These are phyloP conservation scores for Chaetogeoica ovagalla DNA, from an alignment of 2,888 invertebrate genomes.

Conservation along the genomic window DNA sequence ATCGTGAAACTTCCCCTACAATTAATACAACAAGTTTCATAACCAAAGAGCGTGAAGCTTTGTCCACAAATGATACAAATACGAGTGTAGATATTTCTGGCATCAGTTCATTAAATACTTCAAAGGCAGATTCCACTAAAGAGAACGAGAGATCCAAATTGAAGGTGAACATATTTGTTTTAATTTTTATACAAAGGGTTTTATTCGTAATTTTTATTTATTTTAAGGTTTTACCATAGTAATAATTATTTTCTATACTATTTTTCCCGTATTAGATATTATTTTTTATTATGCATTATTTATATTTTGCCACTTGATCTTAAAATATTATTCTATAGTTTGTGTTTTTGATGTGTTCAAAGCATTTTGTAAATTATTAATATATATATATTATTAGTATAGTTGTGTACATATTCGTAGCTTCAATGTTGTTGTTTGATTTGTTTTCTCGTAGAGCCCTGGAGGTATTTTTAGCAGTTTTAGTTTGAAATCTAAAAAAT, in stretches of 20 bases:
- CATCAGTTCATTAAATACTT: conserved; percentile 35
- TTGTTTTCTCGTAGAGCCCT: conserved; percentile 55
- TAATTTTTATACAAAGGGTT: not conserved
- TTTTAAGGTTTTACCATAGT: not conserved
- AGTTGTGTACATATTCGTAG: conserved; percentile 50
- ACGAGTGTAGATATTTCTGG: conserved; percentile 51
- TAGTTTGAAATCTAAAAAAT: conserved; percentile 54
- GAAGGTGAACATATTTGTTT: conserved; percentile 5
- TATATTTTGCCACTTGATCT: not conserved
- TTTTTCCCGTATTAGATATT: not conserved
- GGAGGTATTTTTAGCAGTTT: conserved; percentile 55
- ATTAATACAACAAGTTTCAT: conserved; percentile 51
- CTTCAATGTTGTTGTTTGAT: conserved; percentile 53
- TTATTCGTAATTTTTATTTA: conserved; percentile 9
- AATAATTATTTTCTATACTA: not conserved
- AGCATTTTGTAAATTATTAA: conserved; percentile 12
- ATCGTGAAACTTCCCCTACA: conserved; percentile 56
- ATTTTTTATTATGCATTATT: not conserved
- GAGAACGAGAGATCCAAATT: conserved; percentile 23
- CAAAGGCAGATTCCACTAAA: conserved; percentile 32
- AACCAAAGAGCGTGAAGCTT: conserved; percentile 54
- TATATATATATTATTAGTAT: not conserved
- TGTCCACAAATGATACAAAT: conserved; percentile 46
- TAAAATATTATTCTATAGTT: not conserved
- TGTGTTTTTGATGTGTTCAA: not conserved